Evolutionary conservation across 2,113 vertebrate species (phyloP).

Genomic region (Embiotoca jacksoni): DNA sequence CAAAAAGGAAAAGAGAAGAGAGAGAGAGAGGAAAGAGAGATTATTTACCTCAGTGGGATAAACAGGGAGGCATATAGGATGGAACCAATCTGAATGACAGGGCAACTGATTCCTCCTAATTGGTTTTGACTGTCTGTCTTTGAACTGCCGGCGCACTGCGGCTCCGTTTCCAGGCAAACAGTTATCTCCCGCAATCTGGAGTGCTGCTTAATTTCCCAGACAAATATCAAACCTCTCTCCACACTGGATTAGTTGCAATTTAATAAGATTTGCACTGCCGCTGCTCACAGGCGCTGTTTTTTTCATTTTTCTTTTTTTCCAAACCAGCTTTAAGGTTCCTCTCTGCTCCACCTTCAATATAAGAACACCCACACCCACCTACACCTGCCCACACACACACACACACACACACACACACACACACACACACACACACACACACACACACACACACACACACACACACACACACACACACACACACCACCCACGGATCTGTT

Average conservation of each 20-base stretch:
- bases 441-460: slow-evolving; percentile 13
- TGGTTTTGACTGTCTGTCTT: slow-evolving; percentile 78
- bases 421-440: slow-evolving; percentile 12
- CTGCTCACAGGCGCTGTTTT: slow-evolving; percentile 22
- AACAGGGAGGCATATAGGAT: slow-evolving; percentile 52
- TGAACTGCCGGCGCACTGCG: slow-evolving; percentile 60
- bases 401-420: too few relatives aligned
- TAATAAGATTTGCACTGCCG: slow-evolving; percentile 55
- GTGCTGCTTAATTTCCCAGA: slow-evolving; percentile 60
- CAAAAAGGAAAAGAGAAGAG: slow-evolving; percentile 15
- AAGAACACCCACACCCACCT: slow-evolving; percentile 34
- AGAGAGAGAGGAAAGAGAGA: slow-evolving; percentile 22
- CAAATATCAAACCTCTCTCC: slow-evolving; percentile 71
- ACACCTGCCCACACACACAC: neutral
- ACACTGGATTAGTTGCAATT: slow-evolving; percentile 66
- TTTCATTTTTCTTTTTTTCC: neutral
- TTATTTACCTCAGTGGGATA: slow-evolving; percentile 68
- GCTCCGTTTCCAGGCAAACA: slow-evolving; percentile 64
- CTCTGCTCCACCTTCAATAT: slow-evolving; percentile 37
- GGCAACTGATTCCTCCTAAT: slow-evolving; percentile 77
- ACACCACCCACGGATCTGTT: slow-evolving; percentile 33
- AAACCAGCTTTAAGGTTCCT: slow-evolving; percentile 27
- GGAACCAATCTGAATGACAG: slow-evolving; percentile 80
- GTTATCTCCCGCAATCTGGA: slow-evolving; percentile 68
- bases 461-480: slow-evolving; percentile 14